Base-by-base conservation (phyloP, 2,888 invertebrate genomes). In the Hyppa rectilinea region DNA sequence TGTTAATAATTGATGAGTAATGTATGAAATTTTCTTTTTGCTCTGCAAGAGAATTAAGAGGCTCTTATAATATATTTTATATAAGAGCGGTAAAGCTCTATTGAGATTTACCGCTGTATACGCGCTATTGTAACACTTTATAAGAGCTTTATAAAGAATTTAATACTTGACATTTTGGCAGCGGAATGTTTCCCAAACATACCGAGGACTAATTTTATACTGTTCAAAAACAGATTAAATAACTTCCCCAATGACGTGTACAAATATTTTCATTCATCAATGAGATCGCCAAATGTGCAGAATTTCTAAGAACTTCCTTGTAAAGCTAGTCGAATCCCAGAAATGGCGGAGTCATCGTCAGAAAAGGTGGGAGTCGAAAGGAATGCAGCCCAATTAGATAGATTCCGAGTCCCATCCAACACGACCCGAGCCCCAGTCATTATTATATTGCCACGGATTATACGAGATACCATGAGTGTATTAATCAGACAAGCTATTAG, bases 321-420 rank as follows among this genome's bases (percentile, higher is more conserved):
- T 52, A 53, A 20, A 49, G 52, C 45, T 56, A 50, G 65, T 60
- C 47, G 60, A 61, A 66, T 64, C 47, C 71, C 62, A 61, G 68
- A 86, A 86, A 87, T 71, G 77, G 85, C 77, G 65, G 38, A 80
- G 83, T 88, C 87, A 88, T 86, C 77, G 66, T 23, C 45, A 45
- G 66, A 65, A 65, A 62, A 75, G 58, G 74, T 70, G 56, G 76
- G 66, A 84, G 85, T 80, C 75, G 84, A 72, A 66, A 85, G 93
- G 93, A 94, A 94, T 94, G 94, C 86, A 82, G 91, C 90, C 91
- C 92, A 94, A 94, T 94, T 93, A 94, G 87, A 88, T 75, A 85
- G 86, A 87, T 85, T 86, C 88, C 85, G 85, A 87, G 87, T 86
- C 76, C 76, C 70, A 83, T 83, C 80, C 78, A 75, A 80, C 84